Conservation (phyloP, 2,888 invertebrate genomes). For the Cheilosia soror region DNA sequence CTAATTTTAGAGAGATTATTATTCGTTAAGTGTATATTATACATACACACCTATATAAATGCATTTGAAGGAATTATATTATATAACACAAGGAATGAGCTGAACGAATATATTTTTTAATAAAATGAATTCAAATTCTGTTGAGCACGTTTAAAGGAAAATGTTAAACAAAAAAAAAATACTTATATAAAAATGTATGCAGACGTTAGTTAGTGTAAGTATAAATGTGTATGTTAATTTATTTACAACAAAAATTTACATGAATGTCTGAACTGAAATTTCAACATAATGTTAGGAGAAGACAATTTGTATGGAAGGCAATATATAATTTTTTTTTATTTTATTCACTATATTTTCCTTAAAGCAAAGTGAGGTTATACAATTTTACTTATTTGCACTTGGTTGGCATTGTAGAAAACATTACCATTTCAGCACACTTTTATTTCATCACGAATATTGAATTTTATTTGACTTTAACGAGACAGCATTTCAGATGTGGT, state of each 20-base stretch:
- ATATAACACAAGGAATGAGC: background rate
- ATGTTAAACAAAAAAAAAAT: background rate
- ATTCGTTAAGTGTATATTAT: slow-evolving; percentile 43
- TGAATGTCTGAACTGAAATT: slow-evolving; percentile 2
- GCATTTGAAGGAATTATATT: slow-evolving; percentile 2
- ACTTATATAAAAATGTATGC: background rate
- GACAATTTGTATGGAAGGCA: slow-evolving; percentile 16
- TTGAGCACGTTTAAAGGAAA: slow-evolving; percentile 27
- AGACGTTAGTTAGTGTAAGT: background rate
- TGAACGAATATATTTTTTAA: slow-evolving; percentile 31
- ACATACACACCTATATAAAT: slow-evolving; percentile 32
- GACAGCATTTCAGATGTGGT: too few species aligned
- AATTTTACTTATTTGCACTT: background rate
- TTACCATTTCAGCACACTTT: background rate
- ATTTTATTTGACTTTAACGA: too few species aligned
- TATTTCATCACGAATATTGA: background rate
- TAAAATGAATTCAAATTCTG: slow-evolving; percentile 1
- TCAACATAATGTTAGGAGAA: background rate
- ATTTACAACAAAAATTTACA: background rate
- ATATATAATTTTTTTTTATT: slow-evolving; percentile 7
- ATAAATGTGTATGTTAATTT: slow-evolving; percentile 18
- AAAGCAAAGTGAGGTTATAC: slow-evolving; percentile 7
- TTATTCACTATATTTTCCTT: background rate
- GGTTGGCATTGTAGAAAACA: background rate
- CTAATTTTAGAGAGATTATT: slow-evolving; percentile 60